phyloP scores from a whole-genome alignment of 64 coral and sea anemone genomes.

The Montipora sp. region DNA sequence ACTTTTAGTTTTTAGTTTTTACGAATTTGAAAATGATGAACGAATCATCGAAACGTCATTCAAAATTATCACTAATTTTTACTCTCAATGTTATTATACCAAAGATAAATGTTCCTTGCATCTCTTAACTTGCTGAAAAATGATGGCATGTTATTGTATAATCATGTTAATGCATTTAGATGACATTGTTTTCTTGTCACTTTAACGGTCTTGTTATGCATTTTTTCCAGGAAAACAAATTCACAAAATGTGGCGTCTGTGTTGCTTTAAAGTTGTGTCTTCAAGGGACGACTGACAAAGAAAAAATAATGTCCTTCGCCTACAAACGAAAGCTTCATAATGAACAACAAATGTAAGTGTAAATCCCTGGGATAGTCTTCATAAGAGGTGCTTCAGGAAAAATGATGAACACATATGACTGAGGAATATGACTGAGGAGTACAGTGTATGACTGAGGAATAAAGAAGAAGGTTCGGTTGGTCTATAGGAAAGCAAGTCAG shows the following conservation, averaged over 20 bases:
- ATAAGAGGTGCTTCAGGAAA: no score
- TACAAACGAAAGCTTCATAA: not conserved
- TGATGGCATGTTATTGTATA: not conserved
- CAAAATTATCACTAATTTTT: not conserved
- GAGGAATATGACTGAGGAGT: no score
- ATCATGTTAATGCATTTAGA: no score
- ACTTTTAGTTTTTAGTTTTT: not conserved
- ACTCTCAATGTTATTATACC: slow-evolving; percentile 28
- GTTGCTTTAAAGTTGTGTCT: not conserved
- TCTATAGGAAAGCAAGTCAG: not conserved
- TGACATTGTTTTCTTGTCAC: no score
- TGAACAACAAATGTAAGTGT: slow-evolving; percentile 26
- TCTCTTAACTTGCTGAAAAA: not conserved
- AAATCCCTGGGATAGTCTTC: no score
- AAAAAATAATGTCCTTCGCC: not conserved
- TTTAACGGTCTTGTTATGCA: no score
- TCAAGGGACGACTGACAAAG: not conserved
- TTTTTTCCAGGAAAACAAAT: slow-evolving; percentile 32
- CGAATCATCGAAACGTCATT: not conserved
- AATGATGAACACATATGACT: no score
- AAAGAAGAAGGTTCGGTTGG: not conserved
- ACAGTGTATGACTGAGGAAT: no score
- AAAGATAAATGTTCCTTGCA: not conserved
- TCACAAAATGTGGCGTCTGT: slow-evolving; percentile 6
- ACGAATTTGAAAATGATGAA: not conserved